phyloP scores from a whole-genome alignment of 2,888 invertebrate species.

The Netelia virgata region DNA sequence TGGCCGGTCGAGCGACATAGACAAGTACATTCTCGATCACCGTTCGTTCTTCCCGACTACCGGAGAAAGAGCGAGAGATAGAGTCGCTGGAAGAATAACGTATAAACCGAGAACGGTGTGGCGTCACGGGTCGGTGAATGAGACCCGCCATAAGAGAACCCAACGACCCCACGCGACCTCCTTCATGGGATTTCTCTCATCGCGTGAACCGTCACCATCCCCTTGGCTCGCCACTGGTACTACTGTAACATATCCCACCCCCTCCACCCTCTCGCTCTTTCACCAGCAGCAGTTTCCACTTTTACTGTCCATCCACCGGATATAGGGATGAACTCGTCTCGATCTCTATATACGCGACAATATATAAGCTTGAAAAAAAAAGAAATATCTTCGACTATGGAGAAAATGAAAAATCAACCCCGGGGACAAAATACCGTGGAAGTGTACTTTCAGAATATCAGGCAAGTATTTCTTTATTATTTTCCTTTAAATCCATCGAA shows the following conservation, averaged over 20 bases:
- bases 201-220: conserved; percentile 67
- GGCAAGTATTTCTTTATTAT: no score
- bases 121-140: conserved; percentile 69
- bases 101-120: conserved; percentile 35
- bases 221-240: conserved; percentile 36
- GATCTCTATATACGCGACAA: conserved; percentile 1
- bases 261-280: conserved; percentile 4
- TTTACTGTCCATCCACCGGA: conserved; percentile 52
- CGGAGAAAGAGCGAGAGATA: not conserved
- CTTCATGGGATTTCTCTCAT: conserved; percentile 41
- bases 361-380: no score
- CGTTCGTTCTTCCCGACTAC: conserved; percentile 16
- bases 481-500: no score
- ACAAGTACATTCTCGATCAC: conserved; percentile 63
- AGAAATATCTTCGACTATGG: no score
- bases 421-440: no score
- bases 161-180: conserved; percentile 62
- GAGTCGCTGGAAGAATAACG: conserved; percentile 16
- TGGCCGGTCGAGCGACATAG: not conserved
- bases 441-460: no score
- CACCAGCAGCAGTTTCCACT: conserved; percentile 35
- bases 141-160: conserved; percentile 44
- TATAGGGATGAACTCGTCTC: conserved; percentile 43
- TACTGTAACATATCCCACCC: conserved; percentile 17
- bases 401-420: no score